Conservation (phyloP, 2,797 vertebrate genomes). For the Megalops cyprinoides region DNA sequence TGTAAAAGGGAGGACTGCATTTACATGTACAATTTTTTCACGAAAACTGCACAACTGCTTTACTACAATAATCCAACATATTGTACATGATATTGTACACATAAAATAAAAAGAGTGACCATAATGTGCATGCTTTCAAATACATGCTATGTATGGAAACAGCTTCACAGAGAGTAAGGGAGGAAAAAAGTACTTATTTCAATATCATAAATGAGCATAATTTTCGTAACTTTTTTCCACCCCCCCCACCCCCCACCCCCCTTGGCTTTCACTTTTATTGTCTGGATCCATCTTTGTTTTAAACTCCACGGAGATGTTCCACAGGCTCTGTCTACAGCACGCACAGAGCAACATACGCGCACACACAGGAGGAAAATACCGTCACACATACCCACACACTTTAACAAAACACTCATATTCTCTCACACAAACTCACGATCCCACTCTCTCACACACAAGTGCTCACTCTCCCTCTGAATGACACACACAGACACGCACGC, state of each 20-base stretch:
- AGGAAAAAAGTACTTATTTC: background rate
- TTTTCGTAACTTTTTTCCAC: background rate
- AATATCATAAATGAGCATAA: constrained; percentile 10
- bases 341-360: background rate
- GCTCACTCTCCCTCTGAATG: background rate
- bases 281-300: constrained; percentile 40
- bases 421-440: background rate
- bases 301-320: constrained; percentile 39
- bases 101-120: too few relatives aligned
- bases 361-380: too few relatives aligned
- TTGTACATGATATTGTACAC: too few relatives aligned
- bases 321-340: constrained; percentile 28
- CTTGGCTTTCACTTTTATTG: constrained; percentile 35
- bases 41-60: too few relatives aligned
- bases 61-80: too few relatives aligned
- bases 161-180: background rate
- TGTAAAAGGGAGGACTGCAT: too few relatives aligned
- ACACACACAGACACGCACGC: background rate
- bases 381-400: constrained; percentile 16
- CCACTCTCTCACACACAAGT: constrained; percentile 26
- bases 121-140: too few relatives aligned
- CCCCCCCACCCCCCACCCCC: constrained; percentile 19
- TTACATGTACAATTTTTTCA: too few relatives aligned
- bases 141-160: too few relatives aligned
- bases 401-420: background rate